These are phyloP conservation scores for Dasysyrphus tricinctus DNA, from an alignment of 2,888 invertebrate genomes.

Conservation along the genomic window DNA sequence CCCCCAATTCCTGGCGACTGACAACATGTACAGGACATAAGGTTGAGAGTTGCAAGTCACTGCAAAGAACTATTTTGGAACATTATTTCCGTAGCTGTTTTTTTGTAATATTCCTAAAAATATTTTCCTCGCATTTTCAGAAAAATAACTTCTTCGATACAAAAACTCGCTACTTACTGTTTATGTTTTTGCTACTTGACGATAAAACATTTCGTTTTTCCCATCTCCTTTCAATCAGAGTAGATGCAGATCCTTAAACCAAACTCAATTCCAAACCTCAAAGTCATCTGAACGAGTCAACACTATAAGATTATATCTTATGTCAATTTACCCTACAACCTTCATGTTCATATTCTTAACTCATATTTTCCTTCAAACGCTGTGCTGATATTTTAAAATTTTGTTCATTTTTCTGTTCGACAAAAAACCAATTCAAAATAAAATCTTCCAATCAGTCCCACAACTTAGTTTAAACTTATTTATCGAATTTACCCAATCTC, in stretches of 20 bases:
- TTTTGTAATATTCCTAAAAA: too few relatives aligned
- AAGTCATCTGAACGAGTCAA: neutral
- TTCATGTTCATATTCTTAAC: neutral
- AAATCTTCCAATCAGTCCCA: slow-evolving; percentile 4
- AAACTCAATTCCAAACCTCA: slow-evolving; percentile 11
- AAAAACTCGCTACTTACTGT: neutral
- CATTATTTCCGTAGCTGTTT: too few relatives aligned
- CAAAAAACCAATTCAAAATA: slow-evolving; percentile 13
- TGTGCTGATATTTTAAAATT: slow-evolving; percentile 33
- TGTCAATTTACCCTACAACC: neutral
- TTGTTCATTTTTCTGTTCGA: neutral
- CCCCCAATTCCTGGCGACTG: too few relatives aligned
- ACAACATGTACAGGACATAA: too few relatives aligned
- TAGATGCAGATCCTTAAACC: neutral
- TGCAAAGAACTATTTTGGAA: too few relatives aligned
- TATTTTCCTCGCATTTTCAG: too few relatives aligned
- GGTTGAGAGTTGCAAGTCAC: too few relatives aligned
- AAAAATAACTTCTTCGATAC: too few relatives aligned
- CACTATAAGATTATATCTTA: slow-evolving; percentile 11
- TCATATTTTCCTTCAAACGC: neutral
- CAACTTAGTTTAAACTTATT: slow-evolving; percentile 34
- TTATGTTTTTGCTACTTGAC: neutral
- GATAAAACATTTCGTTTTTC: neutral
- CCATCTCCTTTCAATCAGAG: neutral
- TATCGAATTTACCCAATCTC: slow-evolving; percentile 60